phyloP scores from a whole-genome alignment of 2,113 vertebrate genomes.

The Hepsetus odoe region DNA sequence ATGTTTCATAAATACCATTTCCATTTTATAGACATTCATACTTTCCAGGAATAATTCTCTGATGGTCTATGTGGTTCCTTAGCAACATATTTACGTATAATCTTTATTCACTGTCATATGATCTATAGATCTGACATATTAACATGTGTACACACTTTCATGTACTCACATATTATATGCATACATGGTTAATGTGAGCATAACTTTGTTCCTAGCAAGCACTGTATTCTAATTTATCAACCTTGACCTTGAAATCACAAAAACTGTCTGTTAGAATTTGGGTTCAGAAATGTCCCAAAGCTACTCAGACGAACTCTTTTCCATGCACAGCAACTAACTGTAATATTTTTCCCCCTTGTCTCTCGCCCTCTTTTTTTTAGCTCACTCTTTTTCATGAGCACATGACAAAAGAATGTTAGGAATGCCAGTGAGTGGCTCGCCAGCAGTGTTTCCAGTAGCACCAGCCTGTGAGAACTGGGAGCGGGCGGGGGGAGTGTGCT shows the following conservation, averaged over 20 bases:
- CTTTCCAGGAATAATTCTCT: too few species aligned
- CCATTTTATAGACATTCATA: too few species aligned
- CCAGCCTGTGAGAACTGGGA: conserved; percentile 55
- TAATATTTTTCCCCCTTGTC: conserved; percentile 34
- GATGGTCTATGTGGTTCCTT: too few species aligned
- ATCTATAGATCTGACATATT: neutral
- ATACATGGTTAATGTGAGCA: neutral
- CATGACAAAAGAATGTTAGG: conserved; percentile 60
- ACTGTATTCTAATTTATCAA: neutral
- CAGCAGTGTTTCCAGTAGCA: conserved; percentile 58
- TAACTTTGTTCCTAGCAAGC: neutral
- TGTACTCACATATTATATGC: neutral
- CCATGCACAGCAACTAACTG: conserved; percentile 16
- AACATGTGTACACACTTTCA: neutral
- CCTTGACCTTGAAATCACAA: conserved; percentile 16
- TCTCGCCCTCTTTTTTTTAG: conserved; percentile 17
- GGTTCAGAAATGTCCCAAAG: neutral
- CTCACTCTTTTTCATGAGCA: conserved; percentile 57
- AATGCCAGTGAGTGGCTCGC: conserved; percentile 58
- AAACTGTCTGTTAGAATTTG: neutral
- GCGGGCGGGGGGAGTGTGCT: conserved; percentile 15
- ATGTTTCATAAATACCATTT: too few species aligned
- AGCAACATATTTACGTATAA: conserved; percentile 12
- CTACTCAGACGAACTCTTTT: neutral
- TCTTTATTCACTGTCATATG: conserved; percentile 19